Conservation (phyloP, 2,797 vertebrate species). For the Parambassis ranga region DNA sequence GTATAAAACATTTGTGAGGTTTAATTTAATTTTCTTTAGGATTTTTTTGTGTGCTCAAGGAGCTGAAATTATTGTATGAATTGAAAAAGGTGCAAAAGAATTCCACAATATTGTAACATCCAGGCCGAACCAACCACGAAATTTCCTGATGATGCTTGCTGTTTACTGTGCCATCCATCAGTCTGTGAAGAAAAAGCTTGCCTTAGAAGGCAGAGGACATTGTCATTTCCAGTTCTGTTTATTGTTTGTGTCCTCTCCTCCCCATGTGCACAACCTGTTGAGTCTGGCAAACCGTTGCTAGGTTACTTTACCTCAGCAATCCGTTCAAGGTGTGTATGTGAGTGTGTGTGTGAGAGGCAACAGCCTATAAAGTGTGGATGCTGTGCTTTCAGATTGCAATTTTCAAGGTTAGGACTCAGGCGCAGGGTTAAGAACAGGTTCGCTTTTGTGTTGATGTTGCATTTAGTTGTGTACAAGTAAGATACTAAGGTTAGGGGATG, state of each 20-base stretch:
- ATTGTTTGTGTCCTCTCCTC: constrained; percentile 48
- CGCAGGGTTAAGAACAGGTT: background rate
- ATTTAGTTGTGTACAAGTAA: background rate
- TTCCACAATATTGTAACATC: background rate
- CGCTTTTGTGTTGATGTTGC: background rate
- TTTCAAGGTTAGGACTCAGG: background rate
- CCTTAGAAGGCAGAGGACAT: constrained; percentile 17
- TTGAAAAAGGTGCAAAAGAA: background rate
- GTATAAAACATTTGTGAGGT: too few relatives aligned
- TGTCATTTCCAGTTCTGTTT: constrained; percentile 45
- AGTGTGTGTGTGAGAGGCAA: background rate
- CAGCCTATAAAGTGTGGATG: constrained; percentile 1
- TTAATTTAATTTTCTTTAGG: too few relatives aligned
- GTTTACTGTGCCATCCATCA: constrained; percentile 1
- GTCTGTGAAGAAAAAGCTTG: constrained; percentile 3
- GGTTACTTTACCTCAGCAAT: constrained; percentile 62
- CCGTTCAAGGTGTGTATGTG: constrained; percentile 15
- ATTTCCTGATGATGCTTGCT: background rate
- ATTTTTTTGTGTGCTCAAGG: background rate
- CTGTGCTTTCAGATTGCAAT: background rate
- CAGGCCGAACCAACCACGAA: background rate
- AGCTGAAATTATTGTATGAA: background rate
- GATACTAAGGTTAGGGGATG: background rate
- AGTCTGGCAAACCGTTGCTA: constrained; percentile 68
- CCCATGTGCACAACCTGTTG: constrained; percentile 60